Base-by-base conservation (phyloP, 1,140 invertebrate genomes). In the Drosophila nannoptera region DNA sequence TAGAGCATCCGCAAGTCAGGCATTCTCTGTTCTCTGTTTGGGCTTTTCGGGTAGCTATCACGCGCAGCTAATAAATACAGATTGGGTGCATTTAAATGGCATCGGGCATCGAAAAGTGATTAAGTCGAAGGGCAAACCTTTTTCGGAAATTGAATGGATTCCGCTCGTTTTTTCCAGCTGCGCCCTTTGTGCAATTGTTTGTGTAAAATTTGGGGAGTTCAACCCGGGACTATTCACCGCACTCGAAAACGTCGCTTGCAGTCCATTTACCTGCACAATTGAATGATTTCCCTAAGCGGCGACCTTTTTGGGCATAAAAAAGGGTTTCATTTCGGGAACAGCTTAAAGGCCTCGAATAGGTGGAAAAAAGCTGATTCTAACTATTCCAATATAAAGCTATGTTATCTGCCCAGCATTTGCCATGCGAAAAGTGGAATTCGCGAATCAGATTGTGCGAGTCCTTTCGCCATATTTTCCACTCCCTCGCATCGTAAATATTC, bases 201-300 rank as follows among this genome's bases (percentile, higher is more conserved):
- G 78, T 72, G 72, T 78, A 83, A 69, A 68, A 76, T 80, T 78
- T 69, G 12, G 22, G 12, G 29, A 61, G 35, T 55, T 67, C 55
- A 55, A 58, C 62, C 68, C 63, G 48, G 48, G 32, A 16, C 46
- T 29, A 62, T 56, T 31, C n/a, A 43, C 12, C 4, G 45, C 29
- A 45, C 53, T 42, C 31, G 9, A 67, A 72, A 86, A 78, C 63
- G 80, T 81, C 78, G 81, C 76, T 87, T 88, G 81, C 87, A 88
- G 82, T 88, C 87, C 86, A 88, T 88, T 88, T 88, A 88, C 87
- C 87, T 88, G 87, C 76, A 88, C 87, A 88, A 88, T 77, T 88
- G 87, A 88, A 78, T 88, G 82, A 88, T 78, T 87, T 81, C 73
- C 22, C 74, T 78, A 88, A 88, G 71, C 74, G 72, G 70, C 66